Base-by-base conservation (phyloP, 2,113 vertebrate genomes). In the Chaetorhynchus papuensis region DNA sequence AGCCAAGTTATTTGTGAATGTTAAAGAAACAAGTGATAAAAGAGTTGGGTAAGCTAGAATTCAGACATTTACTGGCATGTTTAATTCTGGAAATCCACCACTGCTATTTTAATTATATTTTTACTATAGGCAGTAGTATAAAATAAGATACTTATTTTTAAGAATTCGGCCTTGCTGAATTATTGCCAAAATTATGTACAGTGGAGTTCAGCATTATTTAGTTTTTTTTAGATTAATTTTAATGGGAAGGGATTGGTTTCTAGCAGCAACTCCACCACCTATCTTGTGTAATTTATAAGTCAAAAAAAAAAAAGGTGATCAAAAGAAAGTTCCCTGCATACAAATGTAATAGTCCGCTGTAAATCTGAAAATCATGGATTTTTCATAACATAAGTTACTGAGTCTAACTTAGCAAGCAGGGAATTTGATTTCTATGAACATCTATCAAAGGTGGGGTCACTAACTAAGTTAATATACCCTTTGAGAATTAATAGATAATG, bases 381-480 rank as follows among this genome's bases (percentile, higher is more conserved):
- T 85, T 89, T 56, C 16, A 15, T 61, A 49, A 18, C 17, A 26
- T 60, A 12, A 87, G 23, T 66, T 90, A 49, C 39, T 1, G 1
- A 63, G 12, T 75, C 31, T 35, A 71, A 71, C 9, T 77, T 65
- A 56, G 20, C 6, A 81, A 91, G 17, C 41, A 81, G 13, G 26
- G 30, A 71, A 75, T 64, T 86, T 45, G 45, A 53, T 88, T 86
- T 83, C 71, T 70, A 33, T 89, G n/a, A 65, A 45, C 8, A 74
- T 87, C 10, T 81, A 17, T 79, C 69, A 89, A 52, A 68, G 8
- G 16, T 37, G 5, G 60, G 69, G 68, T 91, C 65, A 71, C 79
- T 87, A 93, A 87, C 39, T 71, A 90, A 88, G 39, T 86, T 94
- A 92, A 94, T 90, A 95, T 47, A 64, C 15, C 13, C 24, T 75